A percentile compares a stretch with the other conserved stretches of the same genome.
phyloP scores from a whole-genome alignment of 1,140 invertebrate species.

The Drosophila eugracilis region DNA sequence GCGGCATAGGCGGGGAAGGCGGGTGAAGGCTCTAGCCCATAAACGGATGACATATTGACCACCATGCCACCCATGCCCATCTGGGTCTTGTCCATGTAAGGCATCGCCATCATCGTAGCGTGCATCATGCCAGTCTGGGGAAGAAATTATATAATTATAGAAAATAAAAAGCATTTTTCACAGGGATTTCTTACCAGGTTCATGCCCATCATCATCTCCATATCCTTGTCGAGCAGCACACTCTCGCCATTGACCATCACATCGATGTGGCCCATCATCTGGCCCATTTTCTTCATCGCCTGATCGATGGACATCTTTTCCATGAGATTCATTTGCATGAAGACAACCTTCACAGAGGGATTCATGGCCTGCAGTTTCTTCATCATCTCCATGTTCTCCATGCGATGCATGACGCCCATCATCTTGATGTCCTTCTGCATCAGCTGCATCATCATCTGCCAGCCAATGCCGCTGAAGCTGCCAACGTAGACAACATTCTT shows the following conservation, averaged over 20 bases:
- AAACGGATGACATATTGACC: conserved; percentile 88
- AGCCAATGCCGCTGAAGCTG: conserved; percentile 74
- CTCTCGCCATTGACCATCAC: conserved; percentile 74
- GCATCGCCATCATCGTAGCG: conserved; percentile 62
- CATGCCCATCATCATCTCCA: conserved; percentile 72
- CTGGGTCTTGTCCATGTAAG: conserved; percentile 86
- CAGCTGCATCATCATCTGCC: conserved; percentile 67
- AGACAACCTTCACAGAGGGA: conserved; percentile 53
- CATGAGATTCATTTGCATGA: conserved; percentile 72
- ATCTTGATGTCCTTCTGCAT: conserved; percentile 73
- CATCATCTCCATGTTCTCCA: conserved; percentile 80
- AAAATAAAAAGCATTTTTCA: neutral
- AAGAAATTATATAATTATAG: no score
- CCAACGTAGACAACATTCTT: conserved; percentile 78
- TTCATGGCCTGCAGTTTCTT: conserved; percentile 70
- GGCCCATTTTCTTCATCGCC: conserved; percentile 58
- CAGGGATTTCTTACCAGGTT: conserved; percentile 64
- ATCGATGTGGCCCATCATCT: conserved; percentile 71
- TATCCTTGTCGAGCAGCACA: conserved; percentile 76
- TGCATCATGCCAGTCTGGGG: conserved; percentile 68
- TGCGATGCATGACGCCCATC: conserved; percentile 66
- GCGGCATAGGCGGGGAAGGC: conserved; percentile 85
- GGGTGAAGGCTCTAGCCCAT: conserved; percentile 85
- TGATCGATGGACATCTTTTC: conserved; percentile 68
- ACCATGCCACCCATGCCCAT: conserved; percentile 87